Base-by-base conservation (phyloP, 2,113 vertebrate species). In the Scomber scombrus region DNA sequence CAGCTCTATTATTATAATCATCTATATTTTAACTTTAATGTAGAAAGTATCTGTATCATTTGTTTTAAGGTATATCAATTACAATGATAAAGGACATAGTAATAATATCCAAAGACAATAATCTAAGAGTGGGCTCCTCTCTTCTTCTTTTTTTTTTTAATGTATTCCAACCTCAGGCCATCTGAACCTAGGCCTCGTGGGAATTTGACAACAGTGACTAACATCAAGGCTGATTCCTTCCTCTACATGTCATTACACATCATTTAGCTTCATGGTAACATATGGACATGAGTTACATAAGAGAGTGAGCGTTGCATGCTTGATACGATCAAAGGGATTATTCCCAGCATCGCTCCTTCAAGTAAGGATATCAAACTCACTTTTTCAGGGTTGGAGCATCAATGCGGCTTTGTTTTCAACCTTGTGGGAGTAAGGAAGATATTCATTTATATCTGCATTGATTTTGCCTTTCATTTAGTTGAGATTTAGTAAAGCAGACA, bases 141-240 rank as follows among this genome's bases (percentile, higher is more conserved):
- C 45, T 66, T 10, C 23, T 26, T 26, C 23, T 23, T 47, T 57
- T 29, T 8, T 19, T 23, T 47, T 57, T 29, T 8, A 16, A 29
- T 65, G 43, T 47, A 43, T 34, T 43, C 5, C 45, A 40, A 3
- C 51, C 18, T 34, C 45, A 29, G 45, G 58, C 45, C 61, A 61
- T 34, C 69, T 66, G 61, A 72, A 51, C 61, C 62, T 18, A 1
- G 21, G 46, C 21, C 62, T 73, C 40, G 3, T 54, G 70, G 64
- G 50, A 56, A 7, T 19, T 49, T 16, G 71, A 52, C 34, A 67
- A 47, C 29, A 63, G 51, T 57, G 60, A 70, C 60, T 61, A 40
- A 26, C 80, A 69, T 29, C 21, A 66, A 54, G n/a, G 34, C 31
- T 21, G 51, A 11, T 51, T 51, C 55, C 55, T 29, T 31, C 18